Conservation (phyloP, 2,888 invertebrate species). For the Fabriciana adippe region DNA sequence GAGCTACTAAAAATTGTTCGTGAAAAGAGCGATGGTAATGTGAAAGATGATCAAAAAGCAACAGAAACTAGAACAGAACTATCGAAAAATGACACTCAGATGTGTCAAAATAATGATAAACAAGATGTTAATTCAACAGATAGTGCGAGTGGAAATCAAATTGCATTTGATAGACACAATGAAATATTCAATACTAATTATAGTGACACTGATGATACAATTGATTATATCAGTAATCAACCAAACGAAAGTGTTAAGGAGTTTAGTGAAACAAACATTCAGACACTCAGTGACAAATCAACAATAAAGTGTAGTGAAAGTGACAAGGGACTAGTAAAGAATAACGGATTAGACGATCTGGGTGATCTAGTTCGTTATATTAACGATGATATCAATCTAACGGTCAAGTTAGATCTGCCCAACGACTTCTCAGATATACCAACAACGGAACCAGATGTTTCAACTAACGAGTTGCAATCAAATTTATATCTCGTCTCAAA, state of each 20-base stretch:
- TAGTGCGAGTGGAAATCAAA: not conserved
- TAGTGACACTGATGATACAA: not conserved
- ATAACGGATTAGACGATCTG: constrained; percentile 6
- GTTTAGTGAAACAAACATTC: no score
- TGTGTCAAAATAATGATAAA: not conserved
- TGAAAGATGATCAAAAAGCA: not conserved
- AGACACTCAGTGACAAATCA: no score
- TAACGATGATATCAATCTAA: constrained; percentile 15
- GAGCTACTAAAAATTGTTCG: constrained; percentile 11
- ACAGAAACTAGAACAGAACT: not conserved
- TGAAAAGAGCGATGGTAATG: not conserved
- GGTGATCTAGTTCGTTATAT: constrained; percentile 13
- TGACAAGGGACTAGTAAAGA: not conserved
- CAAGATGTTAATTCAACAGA: not conserved
- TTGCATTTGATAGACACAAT: not conserved
- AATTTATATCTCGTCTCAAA: constrained; percentile 19
- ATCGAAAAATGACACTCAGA: not conserved
- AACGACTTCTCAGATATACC: constrained; percentile 24
- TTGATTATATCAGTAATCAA: not conserved
- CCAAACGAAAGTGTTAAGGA: not conserved
- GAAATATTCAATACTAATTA: not conserved
- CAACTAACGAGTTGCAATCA: constrained; percentile 23
- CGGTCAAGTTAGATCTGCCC: constrained; percentile 11
- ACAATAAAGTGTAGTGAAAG: not conserved
- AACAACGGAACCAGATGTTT: constrained; percentile 10